Conservation (phyloP, 1,140 invertebrate genomes). For the Drosophila mauritiana region DNA sequence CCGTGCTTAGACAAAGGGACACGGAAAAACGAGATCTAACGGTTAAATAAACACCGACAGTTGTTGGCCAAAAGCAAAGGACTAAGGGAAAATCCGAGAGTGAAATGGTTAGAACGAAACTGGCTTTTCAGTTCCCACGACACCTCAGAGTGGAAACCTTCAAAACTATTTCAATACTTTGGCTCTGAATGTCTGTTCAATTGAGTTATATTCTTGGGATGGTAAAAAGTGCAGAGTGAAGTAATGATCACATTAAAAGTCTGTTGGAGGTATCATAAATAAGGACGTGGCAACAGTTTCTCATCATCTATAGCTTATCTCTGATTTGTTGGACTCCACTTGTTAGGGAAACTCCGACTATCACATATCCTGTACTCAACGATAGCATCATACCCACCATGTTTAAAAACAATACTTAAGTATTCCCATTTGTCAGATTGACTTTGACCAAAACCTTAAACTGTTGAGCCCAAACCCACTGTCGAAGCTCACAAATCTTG, state of each 20-base stretch:
- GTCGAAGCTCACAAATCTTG: neutral
- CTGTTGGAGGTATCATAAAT: neutral
- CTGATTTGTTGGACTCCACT: no score
- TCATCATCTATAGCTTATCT: no score
- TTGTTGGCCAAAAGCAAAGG: constrained; percentile 45
- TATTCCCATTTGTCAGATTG: no score
- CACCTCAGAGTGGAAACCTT: constrained; percentile 37
- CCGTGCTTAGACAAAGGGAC: constrained; percentile 22
- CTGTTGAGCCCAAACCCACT: neutral
- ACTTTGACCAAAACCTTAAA: neutral
- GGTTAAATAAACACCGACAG: constrained; percentile 60
- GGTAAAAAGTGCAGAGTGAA: neutral
- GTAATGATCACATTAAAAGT: no score
- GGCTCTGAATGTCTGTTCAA: neutral
- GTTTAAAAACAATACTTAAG: no score
- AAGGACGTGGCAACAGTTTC: no score
- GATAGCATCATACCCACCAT: no score
- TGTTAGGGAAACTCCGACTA: no score
- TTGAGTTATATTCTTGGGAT: neutral
- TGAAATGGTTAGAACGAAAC: constrained; percentile 14
- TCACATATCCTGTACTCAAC: no score
- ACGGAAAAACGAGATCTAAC: constrained; percentile 46
- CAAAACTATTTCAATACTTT: constrained; percentile 10
- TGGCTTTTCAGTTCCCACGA: constrained; percentile 1
- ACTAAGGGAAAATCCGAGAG: constrained; percentile 19